A percentile compares a stretch with the other conserved stretches of the same genome.
Conservation (phyloP, 1,140 invertebrate genomes). For the Tetramorium alpestre region DNA sequence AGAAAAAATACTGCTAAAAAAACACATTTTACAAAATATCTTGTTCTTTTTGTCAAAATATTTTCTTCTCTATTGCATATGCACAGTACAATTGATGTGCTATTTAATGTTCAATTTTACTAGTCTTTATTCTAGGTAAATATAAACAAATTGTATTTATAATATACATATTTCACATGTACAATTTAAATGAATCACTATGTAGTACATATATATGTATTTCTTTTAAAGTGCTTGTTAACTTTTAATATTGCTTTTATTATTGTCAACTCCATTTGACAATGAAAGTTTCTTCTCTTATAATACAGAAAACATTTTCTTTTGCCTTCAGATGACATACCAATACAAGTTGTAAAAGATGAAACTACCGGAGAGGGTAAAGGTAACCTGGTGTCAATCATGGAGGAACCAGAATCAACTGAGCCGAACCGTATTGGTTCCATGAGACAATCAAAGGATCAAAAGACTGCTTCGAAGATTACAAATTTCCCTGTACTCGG, state of each 20-base stretch:
- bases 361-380: conserved; percentile 78
- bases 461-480: conserved; percentile 78
- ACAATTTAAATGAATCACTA: conserved; percentile 30
- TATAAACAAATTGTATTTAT: conserved; percentile 5
- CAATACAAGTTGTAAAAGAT: conserved; percentile 82
- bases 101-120: conserved; percentile 21
- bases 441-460: conserved; percentile 79
- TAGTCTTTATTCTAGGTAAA: neutral
- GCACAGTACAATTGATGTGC: conserved; percentile 14
- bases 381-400: conserved; percentile 81
- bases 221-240: conserved; percentile 39
- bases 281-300: neutral
- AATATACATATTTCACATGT: neutral
- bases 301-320: conserved; percentile 10
- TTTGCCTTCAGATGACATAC: conserved; percentile 82
- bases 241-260: conserved; percentile 51
- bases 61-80: conserved; percentile 5
- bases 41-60: neutral
- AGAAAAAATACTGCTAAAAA: neutral
- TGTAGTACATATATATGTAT: conserved; percentile 10
- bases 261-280: conserved; percentile 32
- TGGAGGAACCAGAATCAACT: conserved; percentile 78
- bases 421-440: conserved; percentile 78
- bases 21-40: neutral
- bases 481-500: conserved; percentile 77